Evolutionary conservation across 2,888 invertebrate species (phyloP).

Genomic region (Scaptomyza flava): DNA sequence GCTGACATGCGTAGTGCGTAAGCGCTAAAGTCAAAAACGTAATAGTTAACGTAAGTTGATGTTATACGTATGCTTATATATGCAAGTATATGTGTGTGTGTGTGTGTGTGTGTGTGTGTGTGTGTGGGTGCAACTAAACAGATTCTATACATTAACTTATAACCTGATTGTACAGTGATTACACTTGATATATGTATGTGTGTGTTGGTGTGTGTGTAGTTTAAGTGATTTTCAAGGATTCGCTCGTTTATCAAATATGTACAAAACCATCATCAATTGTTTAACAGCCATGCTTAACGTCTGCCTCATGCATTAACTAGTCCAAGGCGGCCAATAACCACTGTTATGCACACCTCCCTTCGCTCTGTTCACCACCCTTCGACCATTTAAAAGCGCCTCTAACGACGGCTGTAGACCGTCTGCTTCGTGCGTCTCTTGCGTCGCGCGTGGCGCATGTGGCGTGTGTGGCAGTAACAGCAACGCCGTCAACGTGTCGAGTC

Average conservation of each 20-base stretch:
- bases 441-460: conserved; percentile 43
- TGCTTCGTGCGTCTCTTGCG: conserved; percentile 6
- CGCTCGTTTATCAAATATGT: conserved; percentile 18
- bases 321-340: conserved; percentile 6
- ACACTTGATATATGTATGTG: conserved; percentile 5
- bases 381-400: background rate
- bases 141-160: conserved; percentile 14
- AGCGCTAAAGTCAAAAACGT: conserved; percentile 35
- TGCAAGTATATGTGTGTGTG: conserved; percentile 5
- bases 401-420: conserved; percentile 30
- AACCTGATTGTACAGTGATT: conserved; percentile 27
- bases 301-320: conserved; percentile 15
- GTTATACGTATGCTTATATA: background rate
- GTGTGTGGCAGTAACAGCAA: conserved; percentile 64
- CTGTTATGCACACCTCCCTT: background rate
- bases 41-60: conserved; percentile 24
- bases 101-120: background rate
- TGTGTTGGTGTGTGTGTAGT: background rate
- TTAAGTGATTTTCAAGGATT: conserved; percentile 19
- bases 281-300: conserved; percentile 26
- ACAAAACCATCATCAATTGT: conserved; percentile 34
- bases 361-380: background rate
- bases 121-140: too few species aligned
- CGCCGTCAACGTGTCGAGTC: conserved; percentile 75
- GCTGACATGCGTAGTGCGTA: conserved; percentile 46